phyloP scores from a whole-genome alignment of 2,797 vertebrate genomes.

The Chiloscyllium punctatum region DNA sequence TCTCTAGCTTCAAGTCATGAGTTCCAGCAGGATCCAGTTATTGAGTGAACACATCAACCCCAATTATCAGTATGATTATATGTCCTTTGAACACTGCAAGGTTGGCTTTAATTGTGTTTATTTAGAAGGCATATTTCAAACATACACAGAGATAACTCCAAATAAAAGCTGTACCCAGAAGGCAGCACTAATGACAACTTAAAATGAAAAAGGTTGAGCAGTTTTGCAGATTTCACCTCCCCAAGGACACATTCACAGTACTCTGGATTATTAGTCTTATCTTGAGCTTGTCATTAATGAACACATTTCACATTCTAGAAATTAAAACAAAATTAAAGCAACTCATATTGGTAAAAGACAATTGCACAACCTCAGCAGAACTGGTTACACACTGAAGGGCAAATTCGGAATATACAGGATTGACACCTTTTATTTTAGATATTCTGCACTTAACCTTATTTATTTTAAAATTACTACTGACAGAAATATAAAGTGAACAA shows the following conservation, averaged over 20 bases:
- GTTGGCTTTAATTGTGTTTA: neutral
- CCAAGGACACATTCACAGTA: neutral
- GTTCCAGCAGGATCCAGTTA: neutral
- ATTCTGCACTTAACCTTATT: neutral
- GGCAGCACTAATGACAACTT: neutral
- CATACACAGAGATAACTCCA: neutral
- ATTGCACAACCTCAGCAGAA: neutral
- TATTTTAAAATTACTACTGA: neutral
- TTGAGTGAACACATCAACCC: neutral
- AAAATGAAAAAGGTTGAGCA: neutral
- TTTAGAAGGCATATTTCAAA: neutral
- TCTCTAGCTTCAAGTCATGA: neutral
- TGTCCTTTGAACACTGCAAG: neutral
- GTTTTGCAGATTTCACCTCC: neutral
- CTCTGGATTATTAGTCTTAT: neutral
- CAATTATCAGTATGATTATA: neutral
- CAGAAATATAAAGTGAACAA: neutral
- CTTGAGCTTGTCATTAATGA: neutral
- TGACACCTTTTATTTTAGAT: neutral
- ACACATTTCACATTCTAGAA: neutral
- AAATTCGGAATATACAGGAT: neutral
- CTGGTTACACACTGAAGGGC: neutral
- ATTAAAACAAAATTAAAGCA: neutral
- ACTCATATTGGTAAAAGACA: neutral
- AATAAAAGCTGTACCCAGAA: neutral